phyloP scores from a whole-genome alignment of 2,888 invertebrate genomes.

The Ophion ventricosus region DNA sequence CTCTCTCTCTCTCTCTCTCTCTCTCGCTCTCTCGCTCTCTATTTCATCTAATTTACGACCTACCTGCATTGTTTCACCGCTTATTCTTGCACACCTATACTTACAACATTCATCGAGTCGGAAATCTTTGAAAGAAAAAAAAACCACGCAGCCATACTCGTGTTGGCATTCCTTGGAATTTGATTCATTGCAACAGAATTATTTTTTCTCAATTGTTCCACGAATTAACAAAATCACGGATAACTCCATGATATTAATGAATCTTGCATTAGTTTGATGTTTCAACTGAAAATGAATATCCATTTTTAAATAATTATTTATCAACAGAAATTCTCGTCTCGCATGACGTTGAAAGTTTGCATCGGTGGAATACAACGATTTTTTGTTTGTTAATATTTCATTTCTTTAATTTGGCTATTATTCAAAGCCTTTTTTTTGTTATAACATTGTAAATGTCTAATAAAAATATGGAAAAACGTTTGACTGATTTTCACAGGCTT shows the following conservation, averaged over 20 bases:
- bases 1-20: conserved; percentile 7
- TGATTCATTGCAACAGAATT: conserved; percentile 62
- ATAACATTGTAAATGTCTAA: no score
- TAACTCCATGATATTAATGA: conserved; percentile 36
- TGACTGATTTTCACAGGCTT: no score
- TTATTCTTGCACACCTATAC: conserved; percentile 71
- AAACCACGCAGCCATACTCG: conserved; percentile 60
- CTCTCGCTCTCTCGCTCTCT: conserved; percentile 1
- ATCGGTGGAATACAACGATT: no score
- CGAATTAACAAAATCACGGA: conserved; percentile 14
- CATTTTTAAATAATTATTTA: not conserved
- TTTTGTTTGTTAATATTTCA: no score
- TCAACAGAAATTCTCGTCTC: conserved; percentile 22
- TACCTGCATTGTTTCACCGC: conserved; percentile 79
- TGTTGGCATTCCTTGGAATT: conserved; percentile 79
- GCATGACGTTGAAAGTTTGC: not conserved
- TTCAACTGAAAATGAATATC: conserved; percentile 47
- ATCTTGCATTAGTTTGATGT: conserved; percentile 69
- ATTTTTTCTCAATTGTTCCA: no score
- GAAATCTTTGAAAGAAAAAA: conserved; percentile 68
- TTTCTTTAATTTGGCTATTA: no score
- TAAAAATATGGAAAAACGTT: no score
- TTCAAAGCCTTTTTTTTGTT: no score
- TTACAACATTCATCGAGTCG: conserved; percentile 72
- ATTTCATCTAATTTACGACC: conserved; percentile 67